Conservation (phyloP, 2,797 vertebrate genomes). For the Oreochromis mossambicus region DNA sequence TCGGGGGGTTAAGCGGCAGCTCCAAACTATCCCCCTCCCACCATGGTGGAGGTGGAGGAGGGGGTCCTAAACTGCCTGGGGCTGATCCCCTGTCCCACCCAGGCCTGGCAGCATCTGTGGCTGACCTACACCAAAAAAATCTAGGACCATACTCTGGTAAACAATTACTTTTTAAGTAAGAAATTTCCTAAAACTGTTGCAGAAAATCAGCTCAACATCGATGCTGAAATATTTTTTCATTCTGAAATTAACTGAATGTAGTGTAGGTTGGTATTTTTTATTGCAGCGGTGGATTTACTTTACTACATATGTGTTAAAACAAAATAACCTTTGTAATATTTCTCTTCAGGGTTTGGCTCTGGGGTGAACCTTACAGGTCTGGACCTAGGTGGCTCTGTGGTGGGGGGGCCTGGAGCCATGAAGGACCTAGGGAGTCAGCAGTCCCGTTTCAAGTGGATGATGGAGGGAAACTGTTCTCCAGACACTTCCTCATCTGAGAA, state of each 20-base stretch:
- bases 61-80: conserved; percentile 85
- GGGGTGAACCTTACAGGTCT: conserved; percentile 79
- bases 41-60: conserved; percentile 77
- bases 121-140: conserved; percentile 91
- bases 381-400: conserved; percentile 85
- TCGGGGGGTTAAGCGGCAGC: conserved; percentile 71
- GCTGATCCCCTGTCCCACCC: conserved; percentile 82
- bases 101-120: conserved; percentile 84
- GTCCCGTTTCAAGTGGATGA: conserved; percentile 99
- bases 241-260: not conserved
- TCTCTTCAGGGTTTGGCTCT: conserved; percentile 83
- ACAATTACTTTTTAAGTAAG: not conserved
- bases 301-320: not conserved
- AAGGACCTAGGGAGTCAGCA: conserved; percentile 86
- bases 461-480: conserved; percentile 92
- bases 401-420: conserved; percentile 79
- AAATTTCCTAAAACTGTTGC: not conserved
- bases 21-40: conserved; percentile 97
- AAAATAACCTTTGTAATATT: not conserved
- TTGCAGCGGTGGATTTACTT: not conserved
- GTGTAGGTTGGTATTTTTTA: not conserved
- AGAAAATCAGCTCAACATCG: not conserved
- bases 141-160: conserved; percentile 89
- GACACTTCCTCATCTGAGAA: conserved; percentile 88
- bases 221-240: not conserved